Evolutionary conservation across 2,113 vertebrate species (phyloP).

Genomic region (Sakesphorus luctuosus): DNA sequence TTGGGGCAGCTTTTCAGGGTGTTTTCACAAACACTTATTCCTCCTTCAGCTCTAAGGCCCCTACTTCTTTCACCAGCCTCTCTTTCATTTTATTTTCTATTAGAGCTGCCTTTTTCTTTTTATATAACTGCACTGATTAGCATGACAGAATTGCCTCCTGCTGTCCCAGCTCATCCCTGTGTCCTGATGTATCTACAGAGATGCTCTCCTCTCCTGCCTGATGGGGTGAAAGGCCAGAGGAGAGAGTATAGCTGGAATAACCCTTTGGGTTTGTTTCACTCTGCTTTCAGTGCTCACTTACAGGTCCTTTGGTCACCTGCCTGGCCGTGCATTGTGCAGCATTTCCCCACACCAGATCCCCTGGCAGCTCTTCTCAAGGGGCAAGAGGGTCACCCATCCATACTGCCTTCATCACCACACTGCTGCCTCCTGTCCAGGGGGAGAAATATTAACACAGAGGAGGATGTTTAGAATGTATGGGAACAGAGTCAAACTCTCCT

Average conservation of each 20-base stretch:
- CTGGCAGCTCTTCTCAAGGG: not conserved
- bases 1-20: not conserved
- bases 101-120: not conserved
- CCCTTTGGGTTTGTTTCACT: not conserved
- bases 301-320: not conserved
- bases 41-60: not conserved
- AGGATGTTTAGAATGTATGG: not conserved
- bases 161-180: not conserved
- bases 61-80: not conserved
- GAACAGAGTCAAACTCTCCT: not conserved
- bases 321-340: not conserved
- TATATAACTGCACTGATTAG: not conserved
- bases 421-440: not conserved
- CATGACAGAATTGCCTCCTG: not conserved
- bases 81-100: not conserved
- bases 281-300: not conserved
- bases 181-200: not conserved
- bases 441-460: not conserved
- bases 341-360: not conserved
- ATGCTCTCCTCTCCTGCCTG: not conserved
- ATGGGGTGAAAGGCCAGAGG: not conserved
- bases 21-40: rapidly evolving
- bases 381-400: not conserved
- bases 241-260: not conserved
- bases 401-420: rapidly evolving